A percentile compares a stretch with the other conserved stretches of the same genome.
Evolutionary conservation across 2,113 vertebrate genomes (phyloP).

Genomic region (Mus pahari): DNA sequence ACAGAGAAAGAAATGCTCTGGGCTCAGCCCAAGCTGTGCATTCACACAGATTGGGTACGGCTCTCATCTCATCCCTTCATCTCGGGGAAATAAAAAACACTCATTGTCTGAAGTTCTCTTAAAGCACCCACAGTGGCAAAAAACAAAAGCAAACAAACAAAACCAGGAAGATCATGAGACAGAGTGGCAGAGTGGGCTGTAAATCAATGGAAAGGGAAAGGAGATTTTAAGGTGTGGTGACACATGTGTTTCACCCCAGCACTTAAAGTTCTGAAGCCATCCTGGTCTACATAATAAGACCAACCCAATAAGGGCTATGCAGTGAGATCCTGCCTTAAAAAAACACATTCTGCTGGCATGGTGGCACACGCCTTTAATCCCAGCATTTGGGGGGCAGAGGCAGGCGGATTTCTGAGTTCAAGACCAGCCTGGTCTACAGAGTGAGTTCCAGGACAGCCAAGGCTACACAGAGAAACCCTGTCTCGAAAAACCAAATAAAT

Average conservation of each 20-base stretch:
- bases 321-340: not conserved
- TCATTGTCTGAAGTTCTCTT: not conserved
- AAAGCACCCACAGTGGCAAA: not conserved
- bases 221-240: not conserved
- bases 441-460: not conserved
- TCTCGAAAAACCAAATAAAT: too few species aligned
- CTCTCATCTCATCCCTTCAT: too few species aligned
- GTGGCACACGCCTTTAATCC: too few species aligned
- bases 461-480: not conserved
- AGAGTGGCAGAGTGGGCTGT: not conserved
- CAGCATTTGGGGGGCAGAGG: not conserved
- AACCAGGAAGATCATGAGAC: not conserved
- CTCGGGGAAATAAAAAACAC: too few species aligned
- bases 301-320: not conserved
- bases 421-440: not conserved
- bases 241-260: not conserved
- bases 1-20: too few species aligned
- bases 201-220: not conserved
- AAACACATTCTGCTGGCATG: too few species aligned
- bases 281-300: not conserved
- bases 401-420: too few species aligned
- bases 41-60: too few species aligned
- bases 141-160: too few species aligned
- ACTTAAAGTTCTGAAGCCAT: not conserved
- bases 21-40: too few species aligned